Percentiles rank a stretch among this genome's conserved stretches.
phyloP scores from a whole-genome alignment of 1,140 invertebrate species.

The Trichoplusia ni region DNA sequence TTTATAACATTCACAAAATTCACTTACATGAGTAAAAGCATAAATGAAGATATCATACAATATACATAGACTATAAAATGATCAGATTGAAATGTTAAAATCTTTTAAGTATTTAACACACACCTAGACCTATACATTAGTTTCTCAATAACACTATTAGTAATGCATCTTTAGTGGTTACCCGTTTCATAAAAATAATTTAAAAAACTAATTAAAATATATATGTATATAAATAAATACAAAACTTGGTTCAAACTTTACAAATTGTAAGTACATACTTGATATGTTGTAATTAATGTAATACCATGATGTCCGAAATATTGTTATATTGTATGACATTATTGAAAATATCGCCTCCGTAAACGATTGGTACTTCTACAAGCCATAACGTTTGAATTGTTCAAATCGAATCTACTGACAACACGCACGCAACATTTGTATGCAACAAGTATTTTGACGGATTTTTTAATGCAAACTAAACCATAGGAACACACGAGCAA shows the following conservation, averaged over 20 bases:
- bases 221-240: slow-evolving; percentile 5
- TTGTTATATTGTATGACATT: slow-evolving; percentile 17
- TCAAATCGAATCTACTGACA: too few species aligned
- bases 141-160: slow-evolving; percentile 4
- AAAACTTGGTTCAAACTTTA: slow-evolving; percentile 7
- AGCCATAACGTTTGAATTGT: too few species aligned
- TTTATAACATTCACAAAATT: slow-evolving; percentile 49
- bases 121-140: neutral
- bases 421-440: too few species aligned
- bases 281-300: slow-evolving; percentile 22
- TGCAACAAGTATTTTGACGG: too few species aligned
- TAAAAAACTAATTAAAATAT: neutral
- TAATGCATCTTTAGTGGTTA: slow-evolving; percentile 15
- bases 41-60: slow-evolving; percentile 10
- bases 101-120: slow-evolving; percentile 21
- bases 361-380: too few species aligned
- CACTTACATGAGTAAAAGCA: slow-evolving; percentile 16
- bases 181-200: neutral
- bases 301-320: slow-evolving; percentile 24
- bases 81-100: slow-evolving; percentile 9
- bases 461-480: too few species aligned
- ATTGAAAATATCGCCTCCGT: neutral
- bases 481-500: too few species aligned
- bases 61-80: slow-evolving; percentile 5
- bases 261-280: slow-evolving; percentile 12